Evolutionary conservation across 2,113 vertebrate species (phyloP), one percentile per base, ranked within the genome.

Genomic region (Larimichthys polyactis): DNA sequence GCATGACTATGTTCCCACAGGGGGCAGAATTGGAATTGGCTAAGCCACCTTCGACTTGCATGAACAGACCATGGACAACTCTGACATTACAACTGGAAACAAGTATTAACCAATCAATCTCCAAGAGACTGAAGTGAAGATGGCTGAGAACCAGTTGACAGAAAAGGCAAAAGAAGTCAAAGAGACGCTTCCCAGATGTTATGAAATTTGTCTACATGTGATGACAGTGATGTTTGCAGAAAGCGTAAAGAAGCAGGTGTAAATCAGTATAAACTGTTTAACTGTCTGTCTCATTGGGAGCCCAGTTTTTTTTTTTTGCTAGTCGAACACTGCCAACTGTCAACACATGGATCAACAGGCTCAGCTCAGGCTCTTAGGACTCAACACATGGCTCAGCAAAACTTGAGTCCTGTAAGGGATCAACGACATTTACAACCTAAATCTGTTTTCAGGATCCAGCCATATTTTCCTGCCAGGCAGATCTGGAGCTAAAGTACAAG

Each of bases 361-460:
- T 44, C 40, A 22, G 62, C 36, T 40, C 36, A 40, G 32, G 3
- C 11, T 43, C 20, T 29, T 1, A 59, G 17, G 6, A 71, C 43
- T 59, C 40, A 72, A 58, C 52, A 71, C 54, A 46, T 27, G 10
- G 71, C 57, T 62, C 58, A 51, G 19, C 71, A 62, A 52, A 36
- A 74, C 58, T 19, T 60, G 43, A 0, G 16, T 10, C 8, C 12
- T 54, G 4, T 51, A 19, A 11, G 20, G 44, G 12, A 73, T n/a
- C 24, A 62, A 0, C 27, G 19, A 63, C 15, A 24, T 24, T 63
- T 14, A 75, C 52, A 17, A 4, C 4, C 40, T 51, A 14, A 62
- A 36, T 73, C 57, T 49, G 57, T 49, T 63, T 20, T 24, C 46
- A 20, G 4, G 17, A 49, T 10, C 22, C 16, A 4, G 24, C 22